A percentile compares a stretch with the other conserved stretches of the same genome.
These are phyloP conservation scores for Strigamia transsilvanica DNA, from an alignment of 2,888 invertebrate genomes.

Conservation along the genomic window DNA sequence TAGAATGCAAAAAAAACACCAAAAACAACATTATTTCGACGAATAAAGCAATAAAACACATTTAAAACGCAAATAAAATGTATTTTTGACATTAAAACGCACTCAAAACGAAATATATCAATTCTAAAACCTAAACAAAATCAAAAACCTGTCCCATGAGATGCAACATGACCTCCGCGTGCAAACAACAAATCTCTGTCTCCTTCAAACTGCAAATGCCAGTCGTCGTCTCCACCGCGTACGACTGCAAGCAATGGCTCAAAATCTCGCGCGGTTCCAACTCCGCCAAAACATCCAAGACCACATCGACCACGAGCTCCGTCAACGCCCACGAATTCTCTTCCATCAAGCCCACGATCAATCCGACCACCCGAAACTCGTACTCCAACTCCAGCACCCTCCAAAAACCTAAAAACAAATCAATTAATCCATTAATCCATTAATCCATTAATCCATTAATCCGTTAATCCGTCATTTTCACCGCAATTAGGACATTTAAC, in stretches of 20 bases:
- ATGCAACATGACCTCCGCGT: background rate
- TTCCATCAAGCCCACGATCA: background rate
- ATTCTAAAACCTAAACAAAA: background rate
- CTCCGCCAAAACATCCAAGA: background rate
- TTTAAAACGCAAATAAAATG: no score
- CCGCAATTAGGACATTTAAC: no score
- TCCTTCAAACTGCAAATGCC: constrained; percentile 15
- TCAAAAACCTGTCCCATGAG: background rate
- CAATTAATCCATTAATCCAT: background rate
- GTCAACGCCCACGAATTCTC: constrained; percentile 32
- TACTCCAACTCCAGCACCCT: constrained; percentile 31
- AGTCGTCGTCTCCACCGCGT: background rate
- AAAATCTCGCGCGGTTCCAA: background rate
- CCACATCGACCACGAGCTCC: background rate
- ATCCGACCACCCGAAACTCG: background rate
- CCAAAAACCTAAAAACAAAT: constrained; percentile 19
- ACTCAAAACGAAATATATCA: background rate
- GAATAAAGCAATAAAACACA: no score
- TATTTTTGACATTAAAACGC: no score
- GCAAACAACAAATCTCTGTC: background rate
- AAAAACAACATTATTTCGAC: no score
- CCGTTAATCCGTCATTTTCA: no score
- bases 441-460: no score
- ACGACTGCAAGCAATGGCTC: background rate
- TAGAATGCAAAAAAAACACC: background rate